Percentiles rank a stretch among this genome's conserved stretches.
phyloP scores from a whole-genome alignment of 2,888 invertebrate genomes.

The Plemyria rubiginata region DNA sequence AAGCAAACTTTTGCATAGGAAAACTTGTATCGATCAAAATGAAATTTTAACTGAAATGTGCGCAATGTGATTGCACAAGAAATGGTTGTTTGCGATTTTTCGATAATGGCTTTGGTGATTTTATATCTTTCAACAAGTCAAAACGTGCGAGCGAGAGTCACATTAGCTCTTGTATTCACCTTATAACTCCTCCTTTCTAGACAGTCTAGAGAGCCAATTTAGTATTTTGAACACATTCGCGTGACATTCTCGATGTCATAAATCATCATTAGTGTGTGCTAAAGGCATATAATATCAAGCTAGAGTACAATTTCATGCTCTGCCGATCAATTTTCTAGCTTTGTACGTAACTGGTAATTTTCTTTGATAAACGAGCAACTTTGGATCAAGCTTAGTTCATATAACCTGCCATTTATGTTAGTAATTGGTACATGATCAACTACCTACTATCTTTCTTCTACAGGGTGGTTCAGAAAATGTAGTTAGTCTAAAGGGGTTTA shows the following conservation, averaged over 20 bases:
- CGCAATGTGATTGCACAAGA: too few relatives aligned
- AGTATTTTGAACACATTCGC: neutral
- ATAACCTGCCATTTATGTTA: slow-evolving; percentile 1
- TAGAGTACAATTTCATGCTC: neutral
- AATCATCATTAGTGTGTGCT: neutral
- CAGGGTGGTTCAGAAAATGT: neutral
- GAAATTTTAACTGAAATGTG: too few relatives aligned
- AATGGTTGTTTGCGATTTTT: too few relatives aligned
- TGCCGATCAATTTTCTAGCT: neutral
- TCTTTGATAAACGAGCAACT: slow-evolving; percentile 7
- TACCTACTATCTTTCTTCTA: neutral
- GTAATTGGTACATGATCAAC: slow-evolving; percentile 1
- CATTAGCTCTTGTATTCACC: too few relatives aligned
- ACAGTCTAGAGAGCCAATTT: neutral
- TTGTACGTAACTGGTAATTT: slow-evolving; percentile 8
- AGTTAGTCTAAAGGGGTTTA: neutral
- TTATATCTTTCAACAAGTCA: too few relatives aligned
- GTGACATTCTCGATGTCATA: neutral
- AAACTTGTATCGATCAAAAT: too few relatives aligned
- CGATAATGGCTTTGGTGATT: too few relatives aligned
- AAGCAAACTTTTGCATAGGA: too few relatives aligned
- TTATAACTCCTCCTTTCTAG: neutral
- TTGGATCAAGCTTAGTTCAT: slow-evolving; percentile 5
- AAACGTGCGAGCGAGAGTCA: too few relatives aligned
- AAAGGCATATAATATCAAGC: neutral